Evolutionary conservation across 64 coral and sea anemone species (phyloP), one percentile per base, ranked within the genome.

Genomic region (Dendrophyllia cribrosa): DNA sequence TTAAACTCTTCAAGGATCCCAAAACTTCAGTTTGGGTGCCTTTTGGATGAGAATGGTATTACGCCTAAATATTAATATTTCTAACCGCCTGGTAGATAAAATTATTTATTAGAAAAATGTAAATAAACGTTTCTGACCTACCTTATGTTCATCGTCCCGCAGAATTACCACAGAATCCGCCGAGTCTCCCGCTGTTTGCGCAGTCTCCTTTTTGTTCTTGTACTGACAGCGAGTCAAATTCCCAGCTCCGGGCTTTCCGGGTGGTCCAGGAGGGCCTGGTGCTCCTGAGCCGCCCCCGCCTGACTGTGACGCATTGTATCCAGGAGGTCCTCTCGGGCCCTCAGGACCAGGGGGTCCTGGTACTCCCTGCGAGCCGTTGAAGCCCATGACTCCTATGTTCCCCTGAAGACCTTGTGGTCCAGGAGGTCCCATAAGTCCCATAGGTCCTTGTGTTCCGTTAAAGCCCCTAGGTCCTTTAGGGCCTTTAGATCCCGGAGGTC

Each of bases 131-230:
- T 34, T 34, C 34, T 34, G 34, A 34, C 34, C 34, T 88, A 88
- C 86, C 86, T 47, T 19, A 62, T 88, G 86, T 10, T 88, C 68
- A 76, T 88, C 86, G 34, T 72, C 86, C 10, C 86, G 67, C 7
- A 88, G 58, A 17, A 20, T 9, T 3, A 76, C 86, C 21, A 23
- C 17, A 21, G 68, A 76, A 58, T 58, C 13, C 22, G 86, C 86
- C 13, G 86, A 20, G 0, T 0, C 16, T 62, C 86, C 86, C 4
- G 69, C 51, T 11, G 86, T 88, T 51, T 88, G 86, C 9, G 51
- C 68, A 17, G 51, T 10, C 20, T 88, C 86, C 4, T 72, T 74
- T 11, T 74, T 76, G n/a, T 74, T 64, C 47, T 74, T 88, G 86
- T 88, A 88, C 44, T 88, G 51, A 63, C 69, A 88, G 0, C 43